Conservation (phyloP, 1,140 invertebrate genomes). For the Fopius arisanus region DNA sequence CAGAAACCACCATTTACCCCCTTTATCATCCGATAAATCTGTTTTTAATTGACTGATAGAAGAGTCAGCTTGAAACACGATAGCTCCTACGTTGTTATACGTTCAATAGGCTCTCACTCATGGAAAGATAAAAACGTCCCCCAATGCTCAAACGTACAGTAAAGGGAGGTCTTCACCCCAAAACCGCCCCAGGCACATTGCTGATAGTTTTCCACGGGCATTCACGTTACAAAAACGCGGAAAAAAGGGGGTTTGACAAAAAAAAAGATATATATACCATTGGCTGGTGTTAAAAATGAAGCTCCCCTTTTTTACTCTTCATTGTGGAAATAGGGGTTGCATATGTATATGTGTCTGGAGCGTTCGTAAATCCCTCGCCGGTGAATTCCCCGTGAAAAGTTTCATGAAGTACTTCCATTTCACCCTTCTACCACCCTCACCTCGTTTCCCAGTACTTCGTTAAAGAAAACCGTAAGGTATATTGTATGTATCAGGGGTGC, state of each 20-base stretch:
- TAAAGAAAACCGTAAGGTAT: slow-evolving; percentile 12
- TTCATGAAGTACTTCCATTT: not conserved
- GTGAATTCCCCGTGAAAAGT: not conserved
- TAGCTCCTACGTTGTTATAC: not conserved
- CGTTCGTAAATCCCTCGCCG: slow-evolving; percentile 6
- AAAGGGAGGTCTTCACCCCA: slow-evolving; percentile 5
- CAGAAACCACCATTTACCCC: not conserved
- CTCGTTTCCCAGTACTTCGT: not conserved
- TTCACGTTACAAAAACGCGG: slow-evolving; percentile 1
- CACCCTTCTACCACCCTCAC: not conserved
- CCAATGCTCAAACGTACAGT: not conserved
- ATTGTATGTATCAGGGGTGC: not conserved
- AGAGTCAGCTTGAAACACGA: not conserved
- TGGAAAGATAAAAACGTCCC: slow-evolving; percentile 2
- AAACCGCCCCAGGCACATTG: not conserved
- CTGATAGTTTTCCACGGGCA: slow-evolving; percentile 11
- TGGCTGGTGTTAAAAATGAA: slow-evolving; percentile 1
- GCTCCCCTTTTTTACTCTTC: not conserved
- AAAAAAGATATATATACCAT: too few species aligned
- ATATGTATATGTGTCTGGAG: slow-evolving; percentile 8
- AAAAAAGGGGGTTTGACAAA: slow-evolving; percentile 3
- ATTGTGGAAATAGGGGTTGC: not conserved
- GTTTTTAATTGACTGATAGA: slow-evolving; percentile 13
- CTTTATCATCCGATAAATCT: not conserved
- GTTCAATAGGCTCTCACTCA: slow-evolving; percentile 9